Percentiles rank a stretch among this genome's conserved stretches.
Conservation (phyloP, 2,888 invertebrate genomes). For the Lasioglossum vierecki region DNA sequence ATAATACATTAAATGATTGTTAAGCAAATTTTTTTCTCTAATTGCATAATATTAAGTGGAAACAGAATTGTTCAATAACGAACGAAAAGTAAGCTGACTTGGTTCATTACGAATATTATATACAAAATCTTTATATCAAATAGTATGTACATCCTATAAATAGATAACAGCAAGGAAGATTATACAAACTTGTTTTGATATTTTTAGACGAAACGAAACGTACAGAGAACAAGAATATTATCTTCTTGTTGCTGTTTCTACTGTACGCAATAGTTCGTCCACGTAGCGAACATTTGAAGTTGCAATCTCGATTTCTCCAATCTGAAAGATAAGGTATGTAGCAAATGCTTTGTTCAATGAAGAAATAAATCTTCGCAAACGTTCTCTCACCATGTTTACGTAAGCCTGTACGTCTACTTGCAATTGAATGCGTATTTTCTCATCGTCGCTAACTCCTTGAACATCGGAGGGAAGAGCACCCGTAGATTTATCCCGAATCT, state of each 20-base stretch:
- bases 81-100: not conserved
- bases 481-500: conserved; percentile 88
- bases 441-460: conserved; percentile 92
- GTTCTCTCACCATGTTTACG: conserved; percentile 85
- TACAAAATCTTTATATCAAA: conserved; percentile 33
- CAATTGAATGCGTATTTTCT: conserved; percentile 96
- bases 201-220: not conserved
- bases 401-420: conserved; percentile 93
- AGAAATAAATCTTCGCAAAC: not conserved
- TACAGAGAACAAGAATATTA: conserved; percentile 66
- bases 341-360: not conserved
- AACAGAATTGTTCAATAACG: not conserved
- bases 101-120: conserved; percentile 20
- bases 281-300: conserved; percentile 86
- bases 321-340: conserved; percentile 78
- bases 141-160: conserved; percentile 19
- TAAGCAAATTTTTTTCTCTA: conserved; percentile 20
- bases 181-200: not conserved
- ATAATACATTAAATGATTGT: conserved; percentile 37
- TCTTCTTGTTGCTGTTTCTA: conserved; percentile 87
- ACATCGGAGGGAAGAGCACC: conserved; percentile 84
- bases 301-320: conserved; percentile 86
- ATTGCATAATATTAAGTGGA: not conserved
- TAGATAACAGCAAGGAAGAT: not conserved
- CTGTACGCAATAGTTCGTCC: conserved; percentile 86